Evolutionary conservation across 2,113 vertebrate species (phyloP).

Genomic region (Zosterops lateralis): DNA sequence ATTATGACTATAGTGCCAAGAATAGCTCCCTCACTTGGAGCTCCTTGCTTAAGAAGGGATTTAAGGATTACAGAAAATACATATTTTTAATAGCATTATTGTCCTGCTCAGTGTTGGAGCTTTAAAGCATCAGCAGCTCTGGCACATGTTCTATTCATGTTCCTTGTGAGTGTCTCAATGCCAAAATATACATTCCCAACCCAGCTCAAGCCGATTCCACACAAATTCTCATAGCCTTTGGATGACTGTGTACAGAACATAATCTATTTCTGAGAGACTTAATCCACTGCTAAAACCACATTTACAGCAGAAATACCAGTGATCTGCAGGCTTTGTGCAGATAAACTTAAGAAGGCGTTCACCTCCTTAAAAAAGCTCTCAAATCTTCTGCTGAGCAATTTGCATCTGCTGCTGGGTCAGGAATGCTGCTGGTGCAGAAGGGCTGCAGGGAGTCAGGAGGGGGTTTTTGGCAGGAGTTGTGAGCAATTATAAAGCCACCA

Average conservation of each 20-base stretch:
- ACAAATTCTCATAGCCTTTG: background rate
- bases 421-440: background rate
- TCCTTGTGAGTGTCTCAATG: background rate
- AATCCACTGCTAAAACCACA: constrained; percentile 46
- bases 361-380: background rate
- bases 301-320: background rate
- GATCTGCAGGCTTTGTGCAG: constrained; percentile 4
- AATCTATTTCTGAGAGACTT: constrained; percentile 39
- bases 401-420: background rate
- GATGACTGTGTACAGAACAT: background rate
- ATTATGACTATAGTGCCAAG: background rate
- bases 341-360: constrained; percentile 24
- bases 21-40: constrained; percentile 22
- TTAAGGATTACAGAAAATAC: constrained; percentile 51
- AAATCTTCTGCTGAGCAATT: background rate
- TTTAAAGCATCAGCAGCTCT: constrained; percentile 33
- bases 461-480: background rate
- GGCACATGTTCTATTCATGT: background rate
- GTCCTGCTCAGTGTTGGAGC: constrained; percentile 12
- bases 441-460: background rate
- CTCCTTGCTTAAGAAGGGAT: constrained; percentile 40
- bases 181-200: constrained; percentile 24
- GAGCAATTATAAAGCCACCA: background rate
- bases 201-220: background rate
- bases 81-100: constrained; percentile 44